Conservation (phyloP, 2,888 invertebrate genomes). For the Monopis laevigella region DNA sequence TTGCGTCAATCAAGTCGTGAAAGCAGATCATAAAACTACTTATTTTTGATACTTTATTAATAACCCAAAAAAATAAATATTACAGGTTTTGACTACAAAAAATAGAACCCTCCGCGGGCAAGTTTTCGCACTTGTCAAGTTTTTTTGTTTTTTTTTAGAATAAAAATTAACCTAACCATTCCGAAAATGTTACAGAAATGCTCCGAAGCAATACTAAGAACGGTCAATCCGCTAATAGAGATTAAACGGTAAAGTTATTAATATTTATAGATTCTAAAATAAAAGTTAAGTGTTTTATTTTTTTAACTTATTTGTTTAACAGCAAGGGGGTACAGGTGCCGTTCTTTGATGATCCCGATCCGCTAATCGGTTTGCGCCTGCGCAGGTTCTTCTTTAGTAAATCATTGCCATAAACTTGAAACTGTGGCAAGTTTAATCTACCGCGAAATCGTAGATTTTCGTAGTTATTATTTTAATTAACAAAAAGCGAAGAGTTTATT, state of each 20-base stretch:
- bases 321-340: conserved; percentile 49
- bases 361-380: conserved; percentile 20
- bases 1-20: no score
- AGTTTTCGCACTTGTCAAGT: no score
- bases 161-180: no score
- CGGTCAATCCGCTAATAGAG: conserved; percentile 20
- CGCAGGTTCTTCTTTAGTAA: conserved; percentile 5
- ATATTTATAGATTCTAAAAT: conserved; percentile 47
- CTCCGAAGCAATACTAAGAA: no score
- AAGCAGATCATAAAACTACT: no score
- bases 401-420: conserved; percentile 9
- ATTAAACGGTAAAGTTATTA: conserved; percentile 45
- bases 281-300: conserved; percentile 34
- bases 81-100: no score
- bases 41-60: no score
- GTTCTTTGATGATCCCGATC: conserved; percentile 38
- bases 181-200: no score
- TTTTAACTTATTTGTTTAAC: conserved; percentile 55
- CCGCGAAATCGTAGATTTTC: conserved; percentile 25
- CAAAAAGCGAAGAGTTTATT: no score
- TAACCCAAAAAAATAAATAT: no score
- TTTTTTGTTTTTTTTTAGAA: no score
- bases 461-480: not conserved
- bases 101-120: no score
- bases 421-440: conserved; percentile 11